phyloP scores from a whole-genome alignment of 35 echinoderm and acorn worm genomes.

The Acanthaster planci region DNA sequence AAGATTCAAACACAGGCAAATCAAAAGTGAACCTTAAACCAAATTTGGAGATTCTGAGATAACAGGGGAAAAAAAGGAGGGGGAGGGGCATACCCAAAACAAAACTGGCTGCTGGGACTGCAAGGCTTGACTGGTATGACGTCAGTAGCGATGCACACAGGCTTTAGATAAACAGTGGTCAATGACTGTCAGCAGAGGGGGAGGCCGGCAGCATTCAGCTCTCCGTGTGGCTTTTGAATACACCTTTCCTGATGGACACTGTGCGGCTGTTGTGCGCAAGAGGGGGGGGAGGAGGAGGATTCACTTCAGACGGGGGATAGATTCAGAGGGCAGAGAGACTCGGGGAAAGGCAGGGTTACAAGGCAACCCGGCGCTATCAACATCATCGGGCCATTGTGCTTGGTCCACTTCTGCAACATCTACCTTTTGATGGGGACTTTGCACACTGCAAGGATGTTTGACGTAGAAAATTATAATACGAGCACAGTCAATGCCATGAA shows the following conservation, averaged over 20 bases:
- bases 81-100: no score
- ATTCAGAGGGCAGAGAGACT: neutral
- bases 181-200: neutral
- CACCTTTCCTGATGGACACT: neutral
- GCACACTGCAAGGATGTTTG: no score
- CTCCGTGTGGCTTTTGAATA: neutral
- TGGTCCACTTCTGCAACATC: neutral
- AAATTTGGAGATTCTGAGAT: no score
- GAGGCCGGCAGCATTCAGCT: neutral
- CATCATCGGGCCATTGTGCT: conserved; percentile 11
- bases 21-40: no score
- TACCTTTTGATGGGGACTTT: no score
- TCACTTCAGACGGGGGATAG: neutral
- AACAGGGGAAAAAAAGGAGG: no score
- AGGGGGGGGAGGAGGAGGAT: neutral
- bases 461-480: no score
- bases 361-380: neutral
- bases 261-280: neutral
- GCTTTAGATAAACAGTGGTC: neutral
- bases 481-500: no score
- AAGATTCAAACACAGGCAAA: no score
- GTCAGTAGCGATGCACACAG: neutral
- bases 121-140: neutral
- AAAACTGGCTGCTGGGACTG: neutral
- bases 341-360: neutral